A percentile compares a stretch with the other conserved stretches of the same genome.
These are phyloP conservation scores for Cotesia vestalis DNA, from an alignment of 1,140 invertebrate genomes.

Conservation along the genomic window DNA sequence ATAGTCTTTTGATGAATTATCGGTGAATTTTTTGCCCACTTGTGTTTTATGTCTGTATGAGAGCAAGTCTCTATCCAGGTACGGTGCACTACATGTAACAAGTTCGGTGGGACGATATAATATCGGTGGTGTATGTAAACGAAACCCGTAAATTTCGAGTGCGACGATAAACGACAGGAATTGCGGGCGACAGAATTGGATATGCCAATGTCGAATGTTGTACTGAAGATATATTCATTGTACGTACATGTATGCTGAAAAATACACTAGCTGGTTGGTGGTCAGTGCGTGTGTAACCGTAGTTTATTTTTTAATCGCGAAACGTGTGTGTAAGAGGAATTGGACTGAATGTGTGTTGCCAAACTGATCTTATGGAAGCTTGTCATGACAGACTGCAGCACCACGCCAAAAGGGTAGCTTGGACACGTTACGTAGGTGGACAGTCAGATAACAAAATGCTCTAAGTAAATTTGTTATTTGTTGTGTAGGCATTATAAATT, in stretches of 20 bases:
- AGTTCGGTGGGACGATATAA: slow-evolving; percentile 41
- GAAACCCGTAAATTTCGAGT: slow-evolving; percentile 40
- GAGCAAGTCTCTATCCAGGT: not conserved
- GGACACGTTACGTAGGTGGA: slow-evolving; percentile 28
- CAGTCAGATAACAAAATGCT: slow-evolving; percentile 33
- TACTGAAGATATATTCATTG: not conserved
- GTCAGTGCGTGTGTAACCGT: too few species aligned
- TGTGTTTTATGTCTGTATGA: too few species aligned
- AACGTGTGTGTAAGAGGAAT: too few species aligned
- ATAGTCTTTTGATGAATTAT: slow-evolving; percentile 45
- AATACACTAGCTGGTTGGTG: too few species aligned
- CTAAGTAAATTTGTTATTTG: slow-evolving; percentile 14
- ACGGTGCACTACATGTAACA: not conserved
- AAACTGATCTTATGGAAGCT: slow-evolving; percentile 14
- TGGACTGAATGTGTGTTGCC: slow-evolving; percentile 3
- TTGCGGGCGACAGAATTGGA: slow-evolving; percentile 34
- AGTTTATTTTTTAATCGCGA: too few species aligned
- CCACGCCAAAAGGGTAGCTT: slow-evolving; percentile 25
- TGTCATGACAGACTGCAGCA: slow-evolving; percentile 5
- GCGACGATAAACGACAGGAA: slow-evolving; percentile 42
- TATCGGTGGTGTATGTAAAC: slow-evolving; percentile 27
- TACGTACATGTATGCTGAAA: not conserved
- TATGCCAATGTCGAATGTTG: slow-evolving; percentile 3
- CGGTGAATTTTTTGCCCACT: too few species aligned
- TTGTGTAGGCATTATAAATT: slow-evolving; percentile 34